phyloP scores from a whole-genome alignment of 2,113 vertebrate species.

The Gadus macrocephalus region DNA sequence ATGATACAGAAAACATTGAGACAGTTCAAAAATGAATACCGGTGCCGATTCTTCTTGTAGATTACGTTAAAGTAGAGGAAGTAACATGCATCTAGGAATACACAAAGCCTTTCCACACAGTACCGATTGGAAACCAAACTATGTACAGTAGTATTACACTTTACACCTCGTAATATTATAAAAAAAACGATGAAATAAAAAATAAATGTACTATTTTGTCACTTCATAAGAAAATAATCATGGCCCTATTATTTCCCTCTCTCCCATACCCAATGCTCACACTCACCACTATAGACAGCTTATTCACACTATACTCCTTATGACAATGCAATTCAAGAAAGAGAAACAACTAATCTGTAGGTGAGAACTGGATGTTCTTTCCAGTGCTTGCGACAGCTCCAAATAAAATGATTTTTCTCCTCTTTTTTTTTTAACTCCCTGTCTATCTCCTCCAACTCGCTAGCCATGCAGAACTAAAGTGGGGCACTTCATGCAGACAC shows the following conservation, averaged over 20 bases:
- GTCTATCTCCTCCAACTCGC: slow-evolving; percentile 14
- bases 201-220: slow-evolving; percentile 71
- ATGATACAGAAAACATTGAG: slow-evolving; percentile 44
- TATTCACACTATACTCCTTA: slow-evolving; percentile 64
- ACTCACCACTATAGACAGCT: slow-evolving; percentile 54
- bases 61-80: slow-evolving; percentile 1
- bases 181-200: slow-evolving; percentile 72
- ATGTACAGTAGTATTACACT: slow-evolving; percentile 61
- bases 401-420: slow-evolving; percentile 47
- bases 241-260: slow-evolving; percentile 65
- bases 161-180: slow-evolving; percentile 60
- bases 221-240: slow-evolving; percentile 72
- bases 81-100: slow-evolving; percentile 66
- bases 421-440: slow-evolving; percentile 23
- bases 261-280: slow-evolving; percentile 54
- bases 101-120: slow-evolving; percentile 56
- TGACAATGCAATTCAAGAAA: slow-evolving; percentile 60
- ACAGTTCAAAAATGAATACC: slow-evolving; percentile 50
- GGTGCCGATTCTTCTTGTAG: slow-evolving; percentile 44
- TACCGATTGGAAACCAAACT: slow-evolving; percentile 61
- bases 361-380: slow-evolving; percentile 61
- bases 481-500: slow-evolving; percentile 33
- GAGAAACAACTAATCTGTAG: slow-evolving; percentile 49
- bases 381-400: slow-evolving; percentile 51
- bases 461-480: slow-evolving; percentile 42